A percentile compares a stretch with the other conserved stretches of the same genome.
Conservation (phyloP, 2,113 vertebrate genomes). For the Terrapene triunguis region DNA sequence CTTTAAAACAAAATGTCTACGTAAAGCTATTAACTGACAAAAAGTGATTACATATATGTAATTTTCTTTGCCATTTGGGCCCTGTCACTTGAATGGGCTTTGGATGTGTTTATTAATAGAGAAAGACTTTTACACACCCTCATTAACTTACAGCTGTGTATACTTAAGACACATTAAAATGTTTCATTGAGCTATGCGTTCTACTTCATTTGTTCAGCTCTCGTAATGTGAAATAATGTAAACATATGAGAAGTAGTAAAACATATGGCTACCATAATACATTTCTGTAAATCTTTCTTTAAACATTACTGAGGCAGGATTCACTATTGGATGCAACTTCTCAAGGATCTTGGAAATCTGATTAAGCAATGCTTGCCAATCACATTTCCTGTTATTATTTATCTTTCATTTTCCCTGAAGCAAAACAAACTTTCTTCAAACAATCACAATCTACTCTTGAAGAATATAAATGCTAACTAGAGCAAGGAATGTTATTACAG, state of each 20-base stretch:
- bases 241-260: conserved; percentile 51
- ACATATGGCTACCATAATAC: conserved; percentile 29
- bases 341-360: conserved; percentile 38
- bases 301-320: conserved; percentile 52
- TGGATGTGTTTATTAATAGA: neutral
- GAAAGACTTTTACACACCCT: neutral
- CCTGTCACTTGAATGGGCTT: neutral
- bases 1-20: neutral
- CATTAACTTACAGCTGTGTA: neutral
- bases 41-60: neutral
- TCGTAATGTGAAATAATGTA: conserved; percentile 63
- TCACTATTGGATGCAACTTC: conserved; percentile 45
- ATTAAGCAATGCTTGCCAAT: conserved; percentile 47
- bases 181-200: neutral
- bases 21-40: neutral
- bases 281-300: conserved; percentile 69
- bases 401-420: conserved; percentile 54
- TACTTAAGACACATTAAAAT: conserved; percentile 26
- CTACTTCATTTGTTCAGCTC: conserved; percentile 31
- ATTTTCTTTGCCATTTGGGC: neutral
- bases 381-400: conserved; percentile 61
- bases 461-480: conserved; percentile 4
- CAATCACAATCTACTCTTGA: neutral
- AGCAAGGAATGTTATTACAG: neutral
- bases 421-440: conserved; percentile 19